Evolutionary conservation across 2,888 invertebrate genomes (phyloP).

Genomic region (Lepidocyrtoides sp.): DNA sequence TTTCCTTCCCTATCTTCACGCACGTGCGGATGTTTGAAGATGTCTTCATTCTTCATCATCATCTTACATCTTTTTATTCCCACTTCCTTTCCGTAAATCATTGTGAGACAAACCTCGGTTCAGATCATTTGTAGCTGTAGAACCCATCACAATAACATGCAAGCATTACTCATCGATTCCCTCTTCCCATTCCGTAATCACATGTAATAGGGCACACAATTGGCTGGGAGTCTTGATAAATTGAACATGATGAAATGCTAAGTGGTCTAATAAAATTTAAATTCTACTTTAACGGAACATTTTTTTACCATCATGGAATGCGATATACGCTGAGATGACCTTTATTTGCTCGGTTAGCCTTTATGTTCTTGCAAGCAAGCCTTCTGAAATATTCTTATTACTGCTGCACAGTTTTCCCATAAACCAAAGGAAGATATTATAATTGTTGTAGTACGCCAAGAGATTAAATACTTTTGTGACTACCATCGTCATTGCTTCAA

Average conservation of each 20-base stretch:
- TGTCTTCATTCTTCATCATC: neutral
- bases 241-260: conserved; percentile 75
- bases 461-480: conserved; percentile 61
- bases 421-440: neutral
- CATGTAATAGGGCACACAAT: conserved; percentile 55
- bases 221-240: conserved; percentile 61
- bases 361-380: neutral
- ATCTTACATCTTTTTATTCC: no score
- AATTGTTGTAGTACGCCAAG: conserved; percentile 48
- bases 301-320: conserved; percentile 71
- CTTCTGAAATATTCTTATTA: neutral
- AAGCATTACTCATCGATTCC: neutral
- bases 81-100: no score
- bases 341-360: conserved; percentile 1
- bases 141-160: no score
- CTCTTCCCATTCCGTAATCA: neutral
- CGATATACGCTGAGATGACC: conserved; percentile 28
- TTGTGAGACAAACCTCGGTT: no score
- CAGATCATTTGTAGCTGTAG: no score
- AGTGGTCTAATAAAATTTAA: conserved; percentile 70
- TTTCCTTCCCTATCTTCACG: conserved; percentile 2
- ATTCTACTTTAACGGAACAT: conserved; percentile 77
- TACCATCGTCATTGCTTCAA: neutral
- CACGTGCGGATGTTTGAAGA: conserved; percentile 33
- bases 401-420: neutral